Conservation (phyloP, 2,888 invertebrate genomes). For the Cataglyphis livida region DNA sequence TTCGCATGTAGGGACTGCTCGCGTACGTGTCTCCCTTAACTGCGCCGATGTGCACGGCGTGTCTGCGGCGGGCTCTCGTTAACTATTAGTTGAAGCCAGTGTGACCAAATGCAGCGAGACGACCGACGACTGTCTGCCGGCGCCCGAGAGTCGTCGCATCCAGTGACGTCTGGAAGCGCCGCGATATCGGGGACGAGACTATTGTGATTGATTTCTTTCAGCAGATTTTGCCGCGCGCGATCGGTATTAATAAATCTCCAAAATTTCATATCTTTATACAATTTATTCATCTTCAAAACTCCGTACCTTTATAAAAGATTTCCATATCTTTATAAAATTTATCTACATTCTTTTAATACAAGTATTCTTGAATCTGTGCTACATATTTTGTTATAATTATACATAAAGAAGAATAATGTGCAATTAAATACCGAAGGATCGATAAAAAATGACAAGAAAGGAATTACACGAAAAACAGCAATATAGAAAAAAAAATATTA, state of each 20-base stretch:
- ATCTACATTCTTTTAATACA: background rate
- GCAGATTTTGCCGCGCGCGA: slow-evolving; percentile 60
- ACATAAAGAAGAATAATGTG: background rate
- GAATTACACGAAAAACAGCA: background rate
- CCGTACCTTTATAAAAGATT: background rate
- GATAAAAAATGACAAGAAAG: background rate
- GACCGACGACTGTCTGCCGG: slow-evolving; percentile 54
- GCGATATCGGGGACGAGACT: background rate
- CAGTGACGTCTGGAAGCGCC: slow-evolving; percentile 61
- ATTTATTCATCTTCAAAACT: background rate
- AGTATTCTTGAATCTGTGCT: background rate
- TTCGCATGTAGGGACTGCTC: slow-evolving; percentile 36
- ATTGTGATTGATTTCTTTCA: background rate
- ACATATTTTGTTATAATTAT: background rate
- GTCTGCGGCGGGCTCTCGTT: slow-evolving; percentile 64
- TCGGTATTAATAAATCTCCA: background rate
- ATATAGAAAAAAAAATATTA: background rate
- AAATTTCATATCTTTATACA: background rate
- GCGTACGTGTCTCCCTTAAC: slow-evolving; percentile 57
- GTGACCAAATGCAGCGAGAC: slow-evolving; percentile 63
- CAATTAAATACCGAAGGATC: background rate
- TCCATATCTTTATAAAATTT: background rate
- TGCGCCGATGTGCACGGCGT: slow-evolving; percentile 50
- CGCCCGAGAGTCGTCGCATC: slow-evolving; percentile 66
- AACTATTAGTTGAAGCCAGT: slow-evolving; percentile 74